Conservation (phyloP, 2,888 invertebrate species). For the Drosophila hawaiiensis region DNA sequence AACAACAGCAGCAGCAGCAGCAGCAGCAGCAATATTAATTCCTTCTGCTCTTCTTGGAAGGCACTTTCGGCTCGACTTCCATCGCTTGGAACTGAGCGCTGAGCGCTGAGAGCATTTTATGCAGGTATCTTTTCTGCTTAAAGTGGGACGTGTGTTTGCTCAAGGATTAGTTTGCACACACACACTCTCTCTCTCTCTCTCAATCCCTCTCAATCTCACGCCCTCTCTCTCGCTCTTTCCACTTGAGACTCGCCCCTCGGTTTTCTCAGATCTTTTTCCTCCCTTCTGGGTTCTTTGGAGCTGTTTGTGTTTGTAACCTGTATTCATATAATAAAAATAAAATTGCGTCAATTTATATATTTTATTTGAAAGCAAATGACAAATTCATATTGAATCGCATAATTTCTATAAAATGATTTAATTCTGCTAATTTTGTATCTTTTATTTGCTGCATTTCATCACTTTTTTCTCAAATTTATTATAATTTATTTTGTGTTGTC, state of each 20-base stretch:
- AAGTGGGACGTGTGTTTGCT: constrained; percentile 62
- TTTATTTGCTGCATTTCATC: constrained; percentile 1
- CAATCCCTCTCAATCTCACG: constrained; percentile 5
- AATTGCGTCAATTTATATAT: neutral
- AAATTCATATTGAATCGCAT: neutral
- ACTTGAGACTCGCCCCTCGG: constrained; percentile 54
- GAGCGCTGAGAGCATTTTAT: constrained; percentile 55
- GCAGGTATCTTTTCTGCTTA: constrained; percentile 62
- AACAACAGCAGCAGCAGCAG: constrained; percentile 14
- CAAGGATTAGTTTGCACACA: constrained; percentile 64
- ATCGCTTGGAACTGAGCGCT: neutral
- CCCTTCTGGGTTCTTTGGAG: neutral
- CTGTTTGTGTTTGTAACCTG: constrained; percentile 6
- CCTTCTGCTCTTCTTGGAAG: constrained; percentile 54
- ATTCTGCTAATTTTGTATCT: neutral
- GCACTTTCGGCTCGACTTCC: constrained; percentile 35
- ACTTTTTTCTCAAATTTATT: constrained; percentile 3
- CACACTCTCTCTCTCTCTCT: constrained; percentile 12
- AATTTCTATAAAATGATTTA: neutral
- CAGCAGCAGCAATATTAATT: constrained; percentile 9
- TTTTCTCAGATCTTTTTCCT: constrained; percentile 60
- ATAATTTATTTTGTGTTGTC: constrained; percentile 16
- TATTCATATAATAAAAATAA: neutral
- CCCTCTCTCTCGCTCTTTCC: constrained; percentile 22
- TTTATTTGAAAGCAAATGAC: neutral